Evolutionary conservation across 2,888 invertebrate genomes (phyloP).

Genomic region (Leucoma salicis): DNA sequence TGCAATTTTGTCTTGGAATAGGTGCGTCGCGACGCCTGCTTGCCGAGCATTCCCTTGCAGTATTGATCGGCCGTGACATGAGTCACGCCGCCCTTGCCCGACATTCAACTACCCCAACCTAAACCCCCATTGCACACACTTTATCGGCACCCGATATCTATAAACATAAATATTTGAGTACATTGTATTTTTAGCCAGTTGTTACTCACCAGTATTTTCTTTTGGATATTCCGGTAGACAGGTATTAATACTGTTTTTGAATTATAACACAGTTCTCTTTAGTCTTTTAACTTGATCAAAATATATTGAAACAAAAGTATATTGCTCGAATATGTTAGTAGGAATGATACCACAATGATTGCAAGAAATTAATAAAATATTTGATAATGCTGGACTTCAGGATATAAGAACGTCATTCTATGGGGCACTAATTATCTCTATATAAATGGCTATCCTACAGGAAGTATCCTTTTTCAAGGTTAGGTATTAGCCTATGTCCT

Average conservation of each 20-base stretch:
- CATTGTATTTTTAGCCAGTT: conserved; percentile 13
- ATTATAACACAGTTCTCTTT: neutral
- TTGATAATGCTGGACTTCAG: too few relatives aligned
- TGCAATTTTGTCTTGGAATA: conserved; percentile 24
- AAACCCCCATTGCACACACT: conserved; percentile 40
- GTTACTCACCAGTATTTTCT: conserved; percentile 12
- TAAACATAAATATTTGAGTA: conserved; percentile 26
- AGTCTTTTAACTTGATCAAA: too few relatives aligned
- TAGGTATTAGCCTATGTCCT: too few relatives aligned
- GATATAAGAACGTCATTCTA: too few relatives aligned
- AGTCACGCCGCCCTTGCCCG: conserved; percentile 81
- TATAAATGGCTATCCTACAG: too few relatives aligned
- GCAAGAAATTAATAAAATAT: too few relatives aligned
- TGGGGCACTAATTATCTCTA: too few relatives aligned
- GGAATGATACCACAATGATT: too few relatives aligned
- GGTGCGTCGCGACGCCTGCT: conserved; percentile 25
- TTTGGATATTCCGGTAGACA: conserved; percentile 9
- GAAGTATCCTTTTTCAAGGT: too few relatives aligned
- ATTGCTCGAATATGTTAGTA: too few relatives aligned
- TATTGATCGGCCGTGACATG: conserved; percentile 80
- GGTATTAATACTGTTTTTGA: neutral
- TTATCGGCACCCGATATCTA: conserved; percentile 42
- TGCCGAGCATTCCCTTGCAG: conserved; percentile 70
- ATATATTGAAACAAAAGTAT: too few relatives aligned
- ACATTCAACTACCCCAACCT: conserved; percentile 69